Percentiles rank a stretch among this genome's conserved stretches.
Conservation (phyloP, 1,140 invertebrate species). For the Thaumatotibia leucotreta region DNA sequence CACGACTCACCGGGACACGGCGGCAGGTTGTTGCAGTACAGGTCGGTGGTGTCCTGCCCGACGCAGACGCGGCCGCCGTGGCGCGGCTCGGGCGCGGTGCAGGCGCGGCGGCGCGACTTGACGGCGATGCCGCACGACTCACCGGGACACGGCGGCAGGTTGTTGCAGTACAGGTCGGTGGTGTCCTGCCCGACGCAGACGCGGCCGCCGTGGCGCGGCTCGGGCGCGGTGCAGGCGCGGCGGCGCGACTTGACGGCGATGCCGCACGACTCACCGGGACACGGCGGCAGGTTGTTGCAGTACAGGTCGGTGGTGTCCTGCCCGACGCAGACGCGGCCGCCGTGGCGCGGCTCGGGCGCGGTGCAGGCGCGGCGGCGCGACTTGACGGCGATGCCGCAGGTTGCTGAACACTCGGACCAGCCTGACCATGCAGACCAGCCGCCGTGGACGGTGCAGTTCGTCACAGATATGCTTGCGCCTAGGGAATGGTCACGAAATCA, state of each 20-base stretch:
- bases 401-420: slow-evolving; percentile 89
- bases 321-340: slow-evolving; percentile 90
- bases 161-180: background rate
- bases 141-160: slow-evolving; percentile 86
- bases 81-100: slow-evolving; percentile 88
- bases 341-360: slow-evolving; percentile 88
- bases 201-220: slow-evolving; percentile 88
- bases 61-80: slow-evolving; percentile 90
- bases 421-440: slow-evolving; percentile 92
- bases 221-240: slow-evolving; percentile 88
- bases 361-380: slow-evolving; percentile 86
- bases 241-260: slow-evolving; percentile 88
- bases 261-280: slow-evolving; percentile 77
- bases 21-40: slow-evolving; percentile 86
- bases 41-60: slow-evolving; percentile 86
- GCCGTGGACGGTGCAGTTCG: slow-evolving; percentile 89
- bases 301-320: slow-evolving; percentile 86
- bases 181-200: slow-evolving; percentile 82
- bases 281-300: slow-evolving; percentile 87
- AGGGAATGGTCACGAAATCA: slow-evolving; percentile 2
- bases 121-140: slow-evolving; percentile 78
- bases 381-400: slow-evolving; percentile 86
- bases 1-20: too few relatives aligned
- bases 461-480: slow-evolving; percentile 80
- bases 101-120: slow-evolving; percentile 86